A percentile compares a stretch with the other conserved stretches of the same genome.
These are phyloP conservation scores for Trogon surrucura DNA, from an alignment of 2,113 vertebrate genomes.

Conservation along the genomic window DNA sequence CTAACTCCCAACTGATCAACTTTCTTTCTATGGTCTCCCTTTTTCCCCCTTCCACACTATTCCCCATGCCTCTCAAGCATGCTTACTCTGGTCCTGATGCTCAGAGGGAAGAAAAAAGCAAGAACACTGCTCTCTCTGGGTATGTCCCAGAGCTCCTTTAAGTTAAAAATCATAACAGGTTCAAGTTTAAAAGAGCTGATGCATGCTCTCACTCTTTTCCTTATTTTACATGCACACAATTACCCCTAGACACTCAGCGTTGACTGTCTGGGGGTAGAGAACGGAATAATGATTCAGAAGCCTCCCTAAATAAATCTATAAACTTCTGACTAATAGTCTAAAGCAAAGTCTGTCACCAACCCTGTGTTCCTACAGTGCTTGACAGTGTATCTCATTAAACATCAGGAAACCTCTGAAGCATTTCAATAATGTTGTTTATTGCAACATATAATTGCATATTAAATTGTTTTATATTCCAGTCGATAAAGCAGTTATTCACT, in stretches of 20 bases:
- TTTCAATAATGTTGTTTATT: background rate
- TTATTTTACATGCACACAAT: accelerated
- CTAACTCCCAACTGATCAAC: background rate
- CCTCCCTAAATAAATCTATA: background rate
- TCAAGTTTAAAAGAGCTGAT: background rate
- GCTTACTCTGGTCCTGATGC: background rate
- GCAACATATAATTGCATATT: background rate
- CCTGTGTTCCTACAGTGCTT: background rate
- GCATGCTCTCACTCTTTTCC: background rate
- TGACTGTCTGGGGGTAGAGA: background rate
- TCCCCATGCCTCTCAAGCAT: background rate
- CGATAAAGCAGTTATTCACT: background rate
- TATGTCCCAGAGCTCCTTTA: background rate
- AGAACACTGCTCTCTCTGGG: background rate
- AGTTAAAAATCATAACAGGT: background rate
- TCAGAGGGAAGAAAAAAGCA: background rate
- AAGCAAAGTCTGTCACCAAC: background rate
- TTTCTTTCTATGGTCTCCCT: background rate
- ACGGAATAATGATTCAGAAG: background rate
- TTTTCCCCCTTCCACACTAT: background rate
- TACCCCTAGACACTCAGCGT: background rate
- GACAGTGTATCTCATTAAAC: background rate
- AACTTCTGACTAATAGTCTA: background rate
- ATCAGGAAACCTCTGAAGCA: background rate
- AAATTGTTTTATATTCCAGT: background rate